Percentiles rank a stretch among this genome's conserved stretches.
Conservation (phyloP, 2,113 vertebrate species). For the Scomber japonicus region DNA sequence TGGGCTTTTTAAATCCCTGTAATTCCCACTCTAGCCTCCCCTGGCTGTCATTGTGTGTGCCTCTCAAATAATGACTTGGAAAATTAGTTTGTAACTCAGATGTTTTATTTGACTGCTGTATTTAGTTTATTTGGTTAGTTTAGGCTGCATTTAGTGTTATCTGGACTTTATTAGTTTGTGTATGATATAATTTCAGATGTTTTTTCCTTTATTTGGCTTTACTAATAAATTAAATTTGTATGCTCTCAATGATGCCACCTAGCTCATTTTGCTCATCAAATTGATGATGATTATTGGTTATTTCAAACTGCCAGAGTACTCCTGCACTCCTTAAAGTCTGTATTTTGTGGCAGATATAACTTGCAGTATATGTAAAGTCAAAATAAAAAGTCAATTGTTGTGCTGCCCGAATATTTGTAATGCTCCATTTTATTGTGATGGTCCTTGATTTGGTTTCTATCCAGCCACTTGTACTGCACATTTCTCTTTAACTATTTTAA, state of each 20-base stretch:
- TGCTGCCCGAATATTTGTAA: neutral
- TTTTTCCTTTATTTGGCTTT: neutral
- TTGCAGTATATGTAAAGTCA: neutral
- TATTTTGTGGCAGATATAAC: neutral
- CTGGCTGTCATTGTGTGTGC: conserved; percentile 6
- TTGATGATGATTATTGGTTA: neutral
- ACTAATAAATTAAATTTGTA: neutral
- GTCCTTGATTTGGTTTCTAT: neutral
- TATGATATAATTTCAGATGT: neutral
- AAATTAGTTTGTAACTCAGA: neutral
- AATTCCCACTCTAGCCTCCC: neutral
- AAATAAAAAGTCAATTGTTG: neutral
- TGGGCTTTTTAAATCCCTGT: conserved; percentile 32
- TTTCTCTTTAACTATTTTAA: conserved; percentile 6
- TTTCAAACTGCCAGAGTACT: neutral
- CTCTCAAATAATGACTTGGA: neutral
- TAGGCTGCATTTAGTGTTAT: no score
- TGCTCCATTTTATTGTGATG: neutral
- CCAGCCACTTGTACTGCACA: neutral
- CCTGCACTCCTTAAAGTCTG: neutral
- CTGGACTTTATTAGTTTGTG: neutral
- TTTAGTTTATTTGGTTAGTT: no score
- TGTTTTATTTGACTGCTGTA: no score
- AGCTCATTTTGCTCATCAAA: neutral
- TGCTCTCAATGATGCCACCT: neutral